Percentiles rank a stretch among this genome's conserved stretches.
Conservation (phyloP, 2,797 vertebrate genomes). For the Hydrophis major region DNA sequence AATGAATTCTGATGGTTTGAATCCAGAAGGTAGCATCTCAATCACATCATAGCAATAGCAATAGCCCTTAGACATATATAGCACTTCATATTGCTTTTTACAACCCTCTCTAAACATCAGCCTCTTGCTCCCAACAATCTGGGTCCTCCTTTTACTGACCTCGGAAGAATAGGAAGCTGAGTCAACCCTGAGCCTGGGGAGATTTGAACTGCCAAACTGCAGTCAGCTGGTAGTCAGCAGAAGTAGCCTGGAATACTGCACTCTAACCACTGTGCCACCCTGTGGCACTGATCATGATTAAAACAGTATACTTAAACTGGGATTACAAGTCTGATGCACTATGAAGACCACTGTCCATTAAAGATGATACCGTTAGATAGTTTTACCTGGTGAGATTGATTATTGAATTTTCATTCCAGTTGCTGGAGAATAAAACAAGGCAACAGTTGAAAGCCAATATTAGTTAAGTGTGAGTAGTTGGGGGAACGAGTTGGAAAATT, state of each 20-base stretch:
- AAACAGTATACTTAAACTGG: neutral
- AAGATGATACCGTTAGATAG: neutral
- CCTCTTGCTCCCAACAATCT: no score
- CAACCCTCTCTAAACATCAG: no score
- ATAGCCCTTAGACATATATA: no score
- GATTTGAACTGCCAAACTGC: no score
- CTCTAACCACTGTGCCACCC: no score
- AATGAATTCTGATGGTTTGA: neutral
- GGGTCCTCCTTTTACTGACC: no score
- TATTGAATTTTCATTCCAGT: neutral
- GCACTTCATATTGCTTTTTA: no score
- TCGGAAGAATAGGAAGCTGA: no score
- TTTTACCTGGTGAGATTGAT: neutral
- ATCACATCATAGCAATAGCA: neutral
- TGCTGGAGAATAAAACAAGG: neutral
- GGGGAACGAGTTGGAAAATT: neutral
- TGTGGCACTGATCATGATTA: neutral
- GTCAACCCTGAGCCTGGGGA: no score
- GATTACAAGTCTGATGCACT: neutral
- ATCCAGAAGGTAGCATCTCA: neutral
- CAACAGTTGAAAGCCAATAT: neutral
- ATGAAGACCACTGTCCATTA: neutral
- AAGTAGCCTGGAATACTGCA: no score
- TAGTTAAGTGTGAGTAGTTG: neutral
- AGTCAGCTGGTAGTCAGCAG: no score